Base-by-base conservation (phyloP, 35 echinoderm and acorn worm genomes). In the Amphiura filiformis region DNA sequence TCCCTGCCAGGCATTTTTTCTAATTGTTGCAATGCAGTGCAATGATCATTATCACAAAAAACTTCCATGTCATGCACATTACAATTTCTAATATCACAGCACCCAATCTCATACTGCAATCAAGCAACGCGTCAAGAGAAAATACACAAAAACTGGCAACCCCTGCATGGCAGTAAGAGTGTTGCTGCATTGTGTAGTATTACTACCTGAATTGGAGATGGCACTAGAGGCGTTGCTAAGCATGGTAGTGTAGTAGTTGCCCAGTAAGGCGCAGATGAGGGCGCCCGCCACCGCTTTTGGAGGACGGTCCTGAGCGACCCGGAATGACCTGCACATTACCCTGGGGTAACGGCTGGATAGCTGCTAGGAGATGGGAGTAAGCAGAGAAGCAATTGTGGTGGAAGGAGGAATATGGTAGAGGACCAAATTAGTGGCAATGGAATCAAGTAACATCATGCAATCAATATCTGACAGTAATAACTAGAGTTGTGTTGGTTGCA, bases 221-320 rank as follows among this genome's bases (percentile, higher is more conserved):
- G 91, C 95, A 77, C 95, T 97, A 20, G 95, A 97, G 64, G 95
- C 95, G 84, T 97, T 97, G 42, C 88, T 97, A 39, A 97, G 95
- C 86, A 97, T 92, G 36, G 95, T 93, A 61, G 91, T 91, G 77
- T 97, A 97, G 85, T 97, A 97, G 88, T 97, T 97, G 84, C 91
- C 85, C 0, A 79, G 38, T 84, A 26, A 30, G 41, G 79, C 0
- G 87, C 64, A 35, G 78, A 42, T 34, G 87, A 81, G 37, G 87
- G 84, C 37, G 79, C 32, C 39, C 30, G 36, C 87, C 38, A 52
- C 40, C 78, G 47, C 81, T 84, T 41, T 39, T 57, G 14, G 57
- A 75, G 80, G 37, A 78, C 78, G 32, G 86, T 87, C 47, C 76
- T 81, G 90, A 84, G 39, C 87, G 82, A 56, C 91, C 94, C 76